phyloP scores from a whole-genome alignment of 2,888 invertebrate species.

The Drosophila paucipuncta region DNA sequence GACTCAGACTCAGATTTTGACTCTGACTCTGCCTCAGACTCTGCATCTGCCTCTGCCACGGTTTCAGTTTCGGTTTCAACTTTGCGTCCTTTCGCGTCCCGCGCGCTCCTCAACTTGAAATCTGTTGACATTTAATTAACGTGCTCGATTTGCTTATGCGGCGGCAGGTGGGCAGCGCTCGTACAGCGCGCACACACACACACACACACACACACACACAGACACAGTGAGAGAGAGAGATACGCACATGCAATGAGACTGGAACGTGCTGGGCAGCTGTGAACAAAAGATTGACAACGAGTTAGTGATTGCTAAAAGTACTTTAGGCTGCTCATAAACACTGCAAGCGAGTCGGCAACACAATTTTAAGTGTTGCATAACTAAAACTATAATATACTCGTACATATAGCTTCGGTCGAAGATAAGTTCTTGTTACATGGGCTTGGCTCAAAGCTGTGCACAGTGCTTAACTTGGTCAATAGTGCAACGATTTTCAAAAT shows the following conservation, averaged over 20 bases:
- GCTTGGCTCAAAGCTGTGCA: neutral
- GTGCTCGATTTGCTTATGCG: conserved; percentile 69
- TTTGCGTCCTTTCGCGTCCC: conserved; percentile 58
- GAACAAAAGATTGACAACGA: conserved; percentile 61
- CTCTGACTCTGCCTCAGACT: conserved; percentile 16
- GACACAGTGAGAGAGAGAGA: conserved; percentile 5
- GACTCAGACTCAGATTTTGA: conserved; percentile 8
- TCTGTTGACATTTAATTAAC: conserved; percentile 79
- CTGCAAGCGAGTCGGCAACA: conserved; percentile 7
- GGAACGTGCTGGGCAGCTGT: conserved; percentile 59
- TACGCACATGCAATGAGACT: conserved; percentile 22
- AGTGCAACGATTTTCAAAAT: neutral
- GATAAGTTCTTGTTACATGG: neutral
- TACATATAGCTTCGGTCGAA: neutral
- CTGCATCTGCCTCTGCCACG: conserved; percentile 19
- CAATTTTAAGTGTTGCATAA: neutral
- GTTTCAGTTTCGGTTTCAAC: conserved; percentile 36
- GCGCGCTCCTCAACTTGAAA: conserved; percentile 50
- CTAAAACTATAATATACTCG: neutral
- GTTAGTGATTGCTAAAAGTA: conserved; percentile 46
- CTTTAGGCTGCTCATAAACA: neutral
- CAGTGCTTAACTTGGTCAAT: neutral
- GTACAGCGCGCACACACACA: conserved; percentile 19
- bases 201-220: neutral
- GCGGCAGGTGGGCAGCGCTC: conserved; percentile 65